Evolutionary conservation across 2,113 vertebrate species (phyloP).

Genomic region (Platichthys flesus): DNA sequence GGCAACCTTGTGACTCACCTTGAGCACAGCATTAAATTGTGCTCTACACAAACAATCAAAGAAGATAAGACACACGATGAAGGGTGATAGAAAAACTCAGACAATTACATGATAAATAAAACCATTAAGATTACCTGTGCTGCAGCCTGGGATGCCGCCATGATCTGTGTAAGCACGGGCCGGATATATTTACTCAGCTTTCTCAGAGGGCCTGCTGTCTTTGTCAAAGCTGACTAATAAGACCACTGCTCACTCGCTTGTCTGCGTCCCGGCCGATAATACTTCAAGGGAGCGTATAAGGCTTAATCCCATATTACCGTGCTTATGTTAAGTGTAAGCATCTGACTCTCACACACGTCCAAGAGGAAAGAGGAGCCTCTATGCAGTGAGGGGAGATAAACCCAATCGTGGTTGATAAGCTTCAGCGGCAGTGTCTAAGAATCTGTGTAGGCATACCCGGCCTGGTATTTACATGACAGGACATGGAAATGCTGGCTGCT

Average conservation of each 20-base stretch:
- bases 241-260: conserved; percentile 52
- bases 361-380: conserved; percentile 63
- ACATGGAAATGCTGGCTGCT: conserved; percentile 13
- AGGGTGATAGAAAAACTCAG: not conserved
- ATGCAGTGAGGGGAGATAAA: conserved; percentile 62
- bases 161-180: not conserved
- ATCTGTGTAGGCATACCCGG: conserved; percentile 10
- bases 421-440: conserved; percentile 32
- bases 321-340: conserved; percentile 79
- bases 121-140: not conserved
- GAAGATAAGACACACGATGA: conserved; percentile 11
- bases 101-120: not conserved
- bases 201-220: conserved; percentile 28
- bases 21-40: conserved; percentile 13
- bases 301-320: conserved; percentile 74
- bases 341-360: conserved; percentile 74
- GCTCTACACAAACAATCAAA: conserved; percentile 16
- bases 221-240: conserved; percentile 62
- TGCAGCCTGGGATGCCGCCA: not conserved
- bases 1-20: conserved; percentile 66
- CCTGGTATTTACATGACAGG: conserved; percentile 5
- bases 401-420: conserved; percentile 54
- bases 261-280: conserved; percentile 53
- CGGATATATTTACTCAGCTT: conserved; percentile 43
- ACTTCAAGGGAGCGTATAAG: conserved; percentile 42